phyloP scores from a whole-genome alignment of 2,888 invertebrate species.

The Lissonota sp. region DNA sequence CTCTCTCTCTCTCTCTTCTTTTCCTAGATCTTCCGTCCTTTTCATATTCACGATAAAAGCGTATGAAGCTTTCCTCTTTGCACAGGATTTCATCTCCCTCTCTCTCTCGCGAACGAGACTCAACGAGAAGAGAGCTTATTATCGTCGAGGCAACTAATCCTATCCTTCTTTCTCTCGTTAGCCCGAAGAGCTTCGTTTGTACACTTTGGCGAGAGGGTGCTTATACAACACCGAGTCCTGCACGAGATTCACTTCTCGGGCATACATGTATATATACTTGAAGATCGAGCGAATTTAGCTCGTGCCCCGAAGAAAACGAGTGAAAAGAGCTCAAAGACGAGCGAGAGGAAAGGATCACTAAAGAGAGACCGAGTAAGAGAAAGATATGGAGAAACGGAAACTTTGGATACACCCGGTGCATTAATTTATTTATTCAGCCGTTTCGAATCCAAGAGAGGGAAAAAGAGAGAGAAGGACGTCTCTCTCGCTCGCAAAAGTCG shows the following conservation, averaged over 20 bases:
- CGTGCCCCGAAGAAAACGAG: constrained; percentile 47
- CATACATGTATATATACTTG: background rate
- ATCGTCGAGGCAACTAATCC: constrained; percentile 77
- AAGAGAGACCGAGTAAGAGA: constrained; percentile 14
- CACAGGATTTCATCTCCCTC: constrained; percentile 64
- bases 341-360: background rate
- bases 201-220: constrained; percentile 68
- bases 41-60: constrained; percentile 4
- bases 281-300: constrained; percentile 48
- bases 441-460: constrained; percentile 48
- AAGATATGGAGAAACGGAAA: constrained; percentile 24
- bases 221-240: constrained; percentile 67
- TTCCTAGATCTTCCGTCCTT: constrained; percentile 35
- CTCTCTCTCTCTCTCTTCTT: constrained; percentile 68
- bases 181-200: constrained; percentile 73
- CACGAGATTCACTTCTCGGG: constrained; percentile 65
- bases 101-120: constrained; percentile 42
- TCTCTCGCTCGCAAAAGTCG: constrained; percentile 29
- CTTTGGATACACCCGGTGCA: constrained; percentile 60
- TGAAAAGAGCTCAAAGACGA: constrained; percentile 18
- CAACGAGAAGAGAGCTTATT: constrained; percentile 74
- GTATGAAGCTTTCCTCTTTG: constrained; percentile 42
- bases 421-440: constrained; percentile 64
- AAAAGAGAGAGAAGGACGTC: too few species aligned
- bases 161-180: constrained; percentile 79